Evolutionary conservation across 2,888 invertebrate species (phyloP).

Genomic region (Encarsia formosa): DNA sequence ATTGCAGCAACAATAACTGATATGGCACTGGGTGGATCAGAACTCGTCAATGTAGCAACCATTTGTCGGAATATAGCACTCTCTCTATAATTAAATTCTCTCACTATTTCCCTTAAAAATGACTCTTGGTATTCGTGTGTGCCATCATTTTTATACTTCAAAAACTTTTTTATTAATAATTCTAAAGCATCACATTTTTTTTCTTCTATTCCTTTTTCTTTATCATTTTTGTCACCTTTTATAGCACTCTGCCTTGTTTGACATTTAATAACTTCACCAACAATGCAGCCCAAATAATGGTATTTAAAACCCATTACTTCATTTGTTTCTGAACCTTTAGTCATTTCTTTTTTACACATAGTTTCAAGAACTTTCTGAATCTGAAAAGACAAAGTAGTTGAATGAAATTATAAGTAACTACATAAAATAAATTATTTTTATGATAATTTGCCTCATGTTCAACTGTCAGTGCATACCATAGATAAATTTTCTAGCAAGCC

Average conservation of each 20-base stretch:
- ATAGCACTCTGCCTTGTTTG: constrained; percentile 63
- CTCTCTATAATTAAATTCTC: constrained; percentile 87
- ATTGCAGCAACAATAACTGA: constrained; percentile 75
- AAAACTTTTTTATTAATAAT: constrained; percentile 68
- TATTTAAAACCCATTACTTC: constrained; percentile 89
- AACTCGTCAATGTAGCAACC: constrained; percentile 71
- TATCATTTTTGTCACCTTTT: constrained; percentile 47
- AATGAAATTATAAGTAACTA: neutral
- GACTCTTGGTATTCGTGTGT: constrained; percentile 60
- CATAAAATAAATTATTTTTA: neutral
- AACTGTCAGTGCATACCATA: constrained; percentile 59
- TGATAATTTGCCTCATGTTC: too few relatives aligned
- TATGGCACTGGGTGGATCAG: constrained; percentile 68
- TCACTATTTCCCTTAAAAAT: constrained; percentile 79
- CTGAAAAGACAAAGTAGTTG: constrained; percentile 29
- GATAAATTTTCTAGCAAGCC: constrained; percentile 70
- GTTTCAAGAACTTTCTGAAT: constrained; percentile 73
- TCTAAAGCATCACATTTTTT: constrained; percentile 65
- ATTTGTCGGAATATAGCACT: constrained; percentile 85
- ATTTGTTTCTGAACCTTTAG: constrained; percentile 74
- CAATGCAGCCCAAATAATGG: constrained; percentile 74
- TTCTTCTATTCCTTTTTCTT: constrained; percentile 44
- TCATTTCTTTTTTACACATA: constrained; percentile 84
- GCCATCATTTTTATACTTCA: constrained; percentile 70
- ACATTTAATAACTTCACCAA: constrained; percentile 68